Evolutionary conservation across 1,140 invertebrate species (phyloP).

Genomic region (Diachasmimorpha longicaudata): DNA sequence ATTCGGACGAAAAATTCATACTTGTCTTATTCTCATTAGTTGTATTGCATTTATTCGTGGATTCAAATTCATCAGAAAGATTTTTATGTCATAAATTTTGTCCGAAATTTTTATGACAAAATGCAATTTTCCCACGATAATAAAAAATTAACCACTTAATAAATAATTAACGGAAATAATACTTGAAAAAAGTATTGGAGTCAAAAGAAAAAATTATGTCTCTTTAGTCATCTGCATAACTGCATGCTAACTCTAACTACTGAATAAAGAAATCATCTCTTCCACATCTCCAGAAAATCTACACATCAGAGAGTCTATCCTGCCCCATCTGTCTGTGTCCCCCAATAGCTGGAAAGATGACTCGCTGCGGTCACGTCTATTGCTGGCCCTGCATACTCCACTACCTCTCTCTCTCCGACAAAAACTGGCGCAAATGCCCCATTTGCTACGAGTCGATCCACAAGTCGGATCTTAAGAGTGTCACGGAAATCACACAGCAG

Average conservation of each 20-base stretch:
- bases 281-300: constrained; percentile 58
- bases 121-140: no score
- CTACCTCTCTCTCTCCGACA: constrained; percentile 85
- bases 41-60: no score
- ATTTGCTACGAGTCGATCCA: constrained; percentile 84
- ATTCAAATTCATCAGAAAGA: no score
- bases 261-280: constrained; percentile 11
- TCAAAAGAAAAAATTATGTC: constrained; percentile 1
- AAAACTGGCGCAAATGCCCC: constrained; percentile 80
- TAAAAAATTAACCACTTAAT: no score
- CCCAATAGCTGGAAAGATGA: constrained; percentile 88
- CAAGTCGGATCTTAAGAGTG: constrained; percentile 81
- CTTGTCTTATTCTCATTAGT: no score
- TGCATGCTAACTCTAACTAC: neutral
- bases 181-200: no score
- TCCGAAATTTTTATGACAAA: no score
- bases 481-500: constrained; percentile 66
- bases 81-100: no score
- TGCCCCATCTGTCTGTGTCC: constrained; percentile 92
- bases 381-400: constrained; percentile 96
- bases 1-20: neutral
- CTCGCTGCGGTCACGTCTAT: constrained; percentile 93
- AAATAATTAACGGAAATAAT: no score
- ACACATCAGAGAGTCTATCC: constrained; percentile 72
- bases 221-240: neutral